Percentiles rank a stretch among this genome's conserved stretches.
phyloP scores from a whole-genome alignment of 2,888 invertebrate species.

The Zhengitettix transpicula region DNA sequence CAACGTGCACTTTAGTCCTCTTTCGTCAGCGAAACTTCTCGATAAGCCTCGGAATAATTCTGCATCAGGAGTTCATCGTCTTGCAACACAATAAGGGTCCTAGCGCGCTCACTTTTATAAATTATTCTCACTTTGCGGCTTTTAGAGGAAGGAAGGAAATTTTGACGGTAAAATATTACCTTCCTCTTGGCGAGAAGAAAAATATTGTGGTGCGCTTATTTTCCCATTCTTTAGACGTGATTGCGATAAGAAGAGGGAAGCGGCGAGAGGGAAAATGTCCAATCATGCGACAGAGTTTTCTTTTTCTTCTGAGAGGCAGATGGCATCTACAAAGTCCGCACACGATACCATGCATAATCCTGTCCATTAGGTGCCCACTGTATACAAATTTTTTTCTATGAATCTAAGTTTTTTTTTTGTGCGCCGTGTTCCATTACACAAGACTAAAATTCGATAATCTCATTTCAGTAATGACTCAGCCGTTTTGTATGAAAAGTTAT shows the following conservation, averaged over 20 bases:
- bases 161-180: slow-evolving; percentile 11
- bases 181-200: slow-evolving; percentile 4
- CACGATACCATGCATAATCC: not conserved
- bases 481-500: not conserved
- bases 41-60: too few species aligned
- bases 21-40: too few species aligned
- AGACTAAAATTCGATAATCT: not conserved
- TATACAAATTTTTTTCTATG: too few species aligned
- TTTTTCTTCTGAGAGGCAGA: not conserved
- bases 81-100: too few species aligned
- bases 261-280: too few species aligned
- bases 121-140: slow-evolving; percentile 2
- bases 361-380: not conserved
- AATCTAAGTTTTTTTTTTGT: not conserved
- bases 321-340: not conserved
- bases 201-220: slow-evolving; percentile 5
- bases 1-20: too few species aligned
- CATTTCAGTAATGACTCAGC: not conserved
- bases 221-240: slow-evolving; percentile 8
- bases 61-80: too few species aligned
- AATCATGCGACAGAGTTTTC: too few species aligned
- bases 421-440: not conserved
- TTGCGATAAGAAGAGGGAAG: slow-evolving; percentile 3
- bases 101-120: not conserved
- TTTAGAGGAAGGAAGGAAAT: slow-evolving; percentile 8